Conservation (phyloP, 2,113 vertebrate species). For the Pluvialis apricaria region DNA sequence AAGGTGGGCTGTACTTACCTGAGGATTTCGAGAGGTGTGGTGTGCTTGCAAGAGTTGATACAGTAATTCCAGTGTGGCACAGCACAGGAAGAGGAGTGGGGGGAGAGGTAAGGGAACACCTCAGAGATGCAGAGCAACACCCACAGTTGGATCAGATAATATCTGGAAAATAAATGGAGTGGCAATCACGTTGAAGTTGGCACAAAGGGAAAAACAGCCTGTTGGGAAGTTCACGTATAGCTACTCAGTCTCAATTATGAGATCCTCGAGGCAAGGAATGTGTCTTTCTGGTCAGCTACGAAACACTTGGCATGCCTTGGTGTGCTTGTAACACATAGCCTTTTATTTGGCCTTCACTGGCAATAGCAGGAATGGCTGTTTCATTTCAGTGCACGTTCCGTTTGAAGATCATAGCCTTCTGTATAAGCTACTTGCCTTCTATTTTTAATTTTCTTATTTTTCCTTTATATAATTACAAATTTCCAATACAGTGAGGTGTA, state of each 20-base stretch:
- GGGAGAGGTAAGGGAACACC: constrained; percentile 47
- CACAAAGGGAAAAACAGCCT: not conserved
- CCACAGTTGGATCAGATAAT: constrained; percentile 36
- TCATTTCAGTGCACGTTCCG: not conserved
- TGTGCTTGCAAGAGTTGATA: constrained; percentile 29
- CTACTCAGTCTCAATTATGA: not conserved
- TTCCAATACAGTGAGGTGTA: not conserved
- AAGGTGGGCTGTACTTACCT: not conserved
- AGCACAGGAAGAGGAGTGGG: constrained; percentile 61
- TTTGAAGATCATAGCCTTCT: not conserved
- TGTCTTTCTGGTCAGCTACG: not conserved
- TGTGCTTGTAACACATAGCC: not conserved
- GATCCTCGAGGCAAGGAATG: not conserved
- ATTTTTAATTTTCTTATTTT: not conserved
- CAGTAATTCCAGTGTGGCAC: constrained; percentile 33
- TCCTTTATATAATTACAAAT: not conserved
- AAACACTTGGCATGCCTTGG: not conserved
- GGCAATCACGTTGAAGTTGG: not conserved
- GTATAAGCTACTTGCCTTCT: not conserved
- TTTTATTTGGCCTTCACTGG: not conserved
- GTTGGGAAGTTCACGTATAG: not conserved
- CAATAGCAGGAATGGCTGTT: not conserved
- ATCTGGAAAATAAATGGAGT: constrained; percentile 10
- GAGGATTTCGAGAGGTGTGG: constrained; percentile 51
- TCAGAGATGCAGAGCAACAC: constrained; percentile 50